Evolutionary conservation across 2,113 vertebrate species (phyloP), one percentile per base, ranked within the genome.

Genomic region (Gymnarchus niloticus): DNA sequence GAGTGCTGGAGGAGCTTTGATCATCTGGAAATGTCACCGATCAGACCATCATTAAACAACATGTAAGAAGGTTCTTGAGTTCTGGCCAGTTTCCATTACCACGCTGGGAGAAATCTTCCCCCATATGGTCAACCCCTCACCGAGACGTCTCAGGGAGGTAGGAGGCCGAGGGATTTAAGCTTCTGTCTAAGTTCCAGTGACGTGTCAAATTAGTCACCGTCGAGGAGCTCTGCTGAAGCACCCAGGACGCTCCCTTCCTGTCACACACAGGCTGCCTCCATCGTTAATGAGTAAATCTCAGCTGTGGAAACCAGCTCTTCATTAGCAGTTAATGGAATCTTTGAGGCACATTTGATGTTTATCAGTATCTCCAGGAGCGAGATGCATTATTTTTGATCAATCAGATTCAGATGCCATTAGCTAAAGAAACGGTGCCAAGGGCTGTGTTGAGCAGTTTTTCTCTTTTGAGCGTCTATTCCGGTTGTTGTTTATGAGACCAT

Each of bases 201-300:
- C 25, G 28, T 69, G 25, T 65, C 69, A 85, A 59, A 86, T 86
- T 41, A 86, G n/a, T 61, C 46, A 81, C 33, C 52, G 56, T 65
- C 77, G 57, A n/a, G 80, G 33, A 84, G 83, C 56, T 44, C 57
- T 46, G 73, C 73, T 65, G 52, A 28, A 59, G 23, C 23, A 48
- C 69, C 46, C 54, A 80, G 56, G 37, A 33, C 14, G 46, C 54
- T 81, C 56, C 49, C 77, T 61, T 46, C 41, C 54, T 33, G 76
- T n/a, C 33, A 56, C 69, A 25, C 76, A 48, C 44, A 37, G 14
- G 25, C 25, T 8, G 76, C 37, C 17, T 49, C 41, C 52, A 37
- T 48, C 52, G 14, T 19, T 80, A 85, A 76, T 21, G 49, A 76
- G 46, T 54, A 56, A 6, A 59, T 44, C 54, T 59, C 76, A 46